Evolutionary conservation across 2,888 invertebrate genomes (phyloP).

Genomic region (Pherbina coryleti): DNA sequence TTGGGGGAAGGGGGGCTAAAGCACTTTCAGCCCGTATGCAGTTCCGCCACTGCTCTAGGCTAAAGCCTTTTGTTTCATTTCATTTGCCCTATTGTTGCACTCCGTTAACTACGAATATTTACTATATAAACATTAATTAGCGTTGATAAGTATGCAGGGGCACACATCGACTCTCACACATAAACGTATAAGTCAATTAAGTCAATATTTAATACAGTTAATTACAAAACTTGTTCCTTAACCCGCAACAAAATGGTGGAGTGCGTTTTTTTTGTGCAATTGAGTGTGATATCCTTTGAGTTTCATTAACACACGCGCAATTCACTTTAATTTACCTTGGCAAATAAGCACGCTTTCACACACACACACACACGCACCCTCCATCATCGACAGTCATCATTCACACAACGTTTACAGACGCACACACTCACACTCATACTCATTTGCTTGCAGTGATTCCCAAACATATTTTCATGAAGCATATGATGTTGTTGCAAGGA

Average conservation of each 20-base stretch:
- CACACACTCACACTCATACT: slow-evolving; percentile 48
- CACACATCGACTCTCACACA: too few species aligned
- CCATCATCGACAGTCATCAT: background rate
- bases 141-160: too few species aligned
- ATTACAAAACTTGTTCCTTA: slow-evolving; percentile 7
- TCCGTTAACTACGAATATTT: too few species aligned
- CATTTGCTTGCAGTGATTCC: background rate
- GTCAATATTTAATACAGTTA: slow-evolving; percentile 12
- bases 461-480: too few species aligned
- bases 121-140: too few species aligned
- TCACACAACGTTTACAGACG: slow-evolving; percentile 43
- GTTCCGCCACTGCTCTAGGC: too few species aligned
- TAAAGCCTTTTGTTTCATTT: too few species aligned
- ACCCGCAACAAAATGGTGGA: background rate
- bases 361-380: background rate
- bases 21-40: too few species aligned
- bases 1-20: too few species aligned
- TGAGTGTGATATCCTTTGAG: slow-evolving; percentile 13
- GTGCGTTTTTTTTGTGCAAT: background rate
- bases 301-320: slow-evolving; percentile 1
- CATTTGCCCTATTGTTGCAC: too few species aligned
- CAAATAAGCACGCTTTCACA: slow-evolving; percentile 24
- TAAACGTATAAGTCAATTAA: background rate
- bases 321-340: slow-evolving; percentile 1
- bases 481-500: too few species aligned